Conservation (phyloP, 2,888 invertebrate species). For the Erebia palarica region DNA sequence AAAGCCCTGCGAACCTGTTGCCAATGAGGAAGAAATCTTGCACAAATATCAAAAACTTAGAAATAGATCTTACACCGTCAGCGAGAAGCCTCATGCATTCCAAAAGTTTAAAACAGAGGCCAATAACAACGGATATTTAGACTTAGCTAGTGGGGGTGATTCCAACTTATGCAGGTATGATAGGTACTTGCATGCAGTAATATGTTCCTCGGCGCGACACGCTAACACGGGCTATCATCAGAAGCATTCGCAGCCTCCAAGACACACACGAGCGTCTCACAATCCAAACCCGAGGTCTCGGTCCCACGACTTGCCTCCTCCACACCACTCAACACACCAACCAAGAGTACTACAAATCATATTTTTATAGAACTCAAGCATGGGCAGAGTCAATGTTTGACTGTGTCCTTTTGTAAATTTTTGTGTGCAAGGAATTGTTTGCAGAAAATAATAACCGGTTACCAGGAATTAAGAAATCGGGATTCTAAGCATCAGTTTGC, state of each 20-base stretch:
- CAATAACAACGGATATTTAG: slow-evolving; percentile 81
- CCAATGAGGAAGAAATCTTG: slow-evolving; percentile 67
- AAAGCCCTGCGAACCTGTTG: slow-evolving; percentile 79
- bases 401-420: slow-evolving; percentile 49
- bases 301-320: slow-evolving; percentile 65
- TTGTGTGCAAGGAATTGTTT: slow-evolving; percentile 15
- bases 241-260: slow-evolving; percentile 58
- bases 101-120: slow-evolving; percentile 68
- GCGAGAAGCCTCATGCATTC: slow-evolving; percentile 73
- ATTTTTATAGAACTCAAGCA: slow-evolving; percentile 72
- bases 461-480: not conserved
- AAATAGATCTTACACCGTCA: slow-evolving; percentile 79
- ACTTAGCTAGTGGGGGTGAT: slow-evolving; percentile 83
- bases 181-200: slow-evolving; percentile 84
- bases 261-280: slow-evolving; percentile 51
- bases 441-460: slow-evolving; percentile 19
- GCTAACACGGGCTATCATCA: slow-evolving; percentile 76
- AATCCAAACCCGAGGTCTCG: slow-evolving; percentile 58
- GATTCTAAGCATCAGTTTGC: not conserved
- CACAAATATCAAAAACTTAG: slow-evolving; percentile 73
- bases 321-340: slow-evolving; percentile 55
- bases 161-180: slow-evolving; percentile 82
- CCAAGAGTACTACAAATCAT: slow-evolving; percentile 77
- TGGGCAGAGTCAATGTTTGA: slow-evolving; percentile 52
- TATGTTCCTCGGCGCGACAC: slow-evolving; percentile 80